phyloP scores from a whole-genome alignment of 2,797 vertebrate species.

The Phyllotis vaccarum region DNA sequence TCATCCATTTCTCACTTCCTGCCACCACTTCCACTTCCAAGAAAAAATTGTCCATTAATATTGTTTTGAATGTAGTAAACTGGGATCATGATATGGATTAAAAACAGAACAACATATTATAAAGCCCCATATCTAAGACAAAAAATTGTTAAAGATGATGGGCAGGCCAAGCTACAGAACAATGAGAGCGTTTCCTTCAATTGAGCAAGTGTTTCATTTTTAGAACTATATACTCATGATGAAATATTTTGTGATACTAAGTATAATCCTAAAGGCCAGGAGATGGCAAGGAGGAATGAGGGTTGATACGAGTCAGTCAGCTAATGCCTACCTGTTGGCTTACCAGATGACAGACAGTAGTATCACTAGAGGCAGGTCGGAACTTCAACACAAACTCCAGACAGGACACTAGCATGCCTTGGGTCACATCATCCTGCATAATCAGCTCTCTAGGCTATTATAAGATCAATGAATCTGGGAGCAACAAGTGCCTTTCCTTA shows the following conservation, averaged over 20 bases:
- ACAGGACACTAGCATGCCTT: neutral
- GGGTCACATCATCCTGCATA: neutral
- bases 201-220: neutral
- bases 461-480: neutral
- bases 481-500: neutral
- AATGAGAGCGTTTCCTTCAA: neutral
- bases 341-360: neutral
- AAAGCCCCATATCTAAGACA: neutral
- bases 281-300: neutral
- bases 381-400: neutral
- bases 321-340: neutral
- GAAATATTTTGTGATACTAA: neutral
- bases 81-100: neutral
- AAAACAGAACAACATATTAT: neutral
- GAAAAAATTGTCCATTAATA: neutral
- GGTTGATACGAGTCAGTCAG: neutral
- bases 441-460: neutral
- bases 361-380: neutral
- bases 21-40: neutral
- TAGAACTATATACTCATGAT: neutral
- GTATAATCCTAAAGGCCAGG: neutral
- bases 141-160: neutral
- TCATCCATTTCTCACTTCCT: neutral
- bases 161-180: neutral
- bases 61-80: neutral